Conservation (phyloP, 2,888 invertebrate genomes). For the Drosophila fungiperda region DNA sequence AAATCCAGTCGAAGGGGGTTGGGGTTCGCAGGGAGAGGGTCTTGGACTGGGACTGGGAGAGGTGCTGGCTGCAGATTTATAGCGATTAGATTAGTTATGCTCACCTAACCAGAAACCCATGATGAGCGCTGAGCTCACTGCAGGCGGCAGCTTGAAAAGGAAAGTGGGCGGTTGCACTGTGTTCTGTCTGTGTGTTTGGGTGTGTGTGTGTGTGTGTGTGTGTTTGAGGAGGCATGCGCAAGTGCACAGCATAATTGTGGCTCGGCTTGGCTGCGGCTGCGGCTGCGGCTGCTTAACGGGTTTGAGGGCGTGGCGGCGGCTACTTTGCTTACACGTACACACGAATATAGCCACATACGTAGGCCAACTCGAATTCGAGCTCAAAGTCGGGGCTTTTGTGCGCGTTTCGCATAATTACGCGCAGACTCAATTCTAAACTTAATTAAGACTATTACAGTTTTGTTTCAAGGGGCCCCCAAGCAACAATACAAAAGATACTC, state of each 20-base stretch:
- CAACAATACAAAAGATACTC: conserved; percentile 14
- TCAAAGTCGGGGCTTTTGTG: conserved; percentile 31
- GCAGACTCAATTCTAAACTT: conserved; percentile 76
- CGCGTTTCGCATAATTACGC: conserved; percentile 82
- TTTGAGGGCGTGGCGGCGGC: conserved; percentile 24
- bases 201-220: background rate
- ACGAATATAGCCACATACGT: conserved; percentile 5
- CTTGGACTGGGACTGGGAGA: too few species aligned
- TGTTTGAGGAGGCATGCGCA: conserved; percentile 16
- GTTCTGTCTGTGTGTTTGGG: background rate
- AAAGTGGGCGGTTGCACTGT: conserved; percentile 64
- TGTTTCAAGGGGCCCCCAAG: conserved; percentile 20
- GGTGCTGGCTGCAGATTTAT: conserved; percentile 33
- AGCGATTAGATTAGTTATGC: conserved; percentile 76
- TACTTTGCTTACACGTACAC: conserved; percentile 62
- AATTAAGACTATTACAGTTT: conserved; percentile 77
- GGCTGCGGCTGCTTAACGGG: conserved; percentile 25
- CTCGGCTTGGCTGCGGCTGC: conserved; percentile 21
- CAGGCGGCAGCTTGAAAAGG: conserved; percentile 73
- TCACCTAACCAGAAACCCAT: conserved; percentile 63
- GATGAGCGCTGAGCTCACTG: conserved; percentile 26
- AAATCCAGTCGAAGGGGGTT: background rate
- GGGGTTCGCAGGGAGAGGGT: background rate
- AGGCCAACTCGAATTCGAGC: conserved; percentile 10
- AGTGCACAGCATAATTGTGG: conserved; percentile 65